Evolutionary conservation across 2,888 invertebrate species (phyloP), one percentile per base, ranked within the genome.

Genomic region (Druceiella hillmani): DNA sequence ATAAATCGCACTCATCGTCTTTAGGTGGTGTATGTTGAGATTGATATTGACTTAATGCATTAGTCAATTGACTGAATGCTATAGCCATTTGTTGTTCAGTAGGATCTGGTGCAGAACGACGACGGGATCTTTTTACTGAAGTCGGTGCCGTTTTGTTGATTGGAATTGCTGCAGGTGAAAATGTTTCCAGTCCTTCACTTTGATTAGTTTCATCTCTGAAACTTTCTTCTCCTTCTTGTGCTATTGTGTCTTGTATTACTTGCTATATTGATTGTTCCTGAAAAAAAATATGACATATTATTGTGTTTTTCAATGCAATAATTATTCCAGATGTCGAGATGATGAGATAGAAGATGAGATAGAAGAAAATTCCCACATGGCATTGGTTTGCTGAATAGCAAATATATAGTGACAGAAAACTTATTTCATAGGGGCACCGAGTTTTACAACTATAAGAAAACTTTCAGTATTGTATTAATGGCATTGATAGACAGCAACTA

Each of bases 401-500:
- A 55, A 38, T 51, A 53, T 46, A 30, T 54, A 3, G 40, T 45
- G 6, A 49, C 55, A 4, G 34, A 50, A 40, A 38, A 20, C 31
- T 55, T 54, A 9, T 13, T 41, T 13, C 33, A 50, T 36, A 44
- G 43, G 29, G 49, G 44, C 12, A 44, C 12, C 12, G 22, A 36
- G 41, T 41, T 41, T 45, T 53, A 36, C 17, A 52, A 52, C 28
- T 54, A 53, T 45, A 55, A 54, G 42, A 49, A 50, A 43, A 44
- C 38, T 12, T 47, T 48, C 39, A 46, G 46, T 17, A 49, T 48
- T 36, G 53, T 43, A 49, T 47, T 56, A 2, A 33, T 55, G 38
- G 55, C 52, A 3, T 30, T 55, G 45, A 54, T 56, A 10, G 53
- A 56, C 47, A 44, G 44, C 41, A 41, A 54, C 10, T 56, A 54